Base-by-base conservation (phyloP, 2,113 vertebrate genomes). In the Cephalopholis sonnerati region DNA sequence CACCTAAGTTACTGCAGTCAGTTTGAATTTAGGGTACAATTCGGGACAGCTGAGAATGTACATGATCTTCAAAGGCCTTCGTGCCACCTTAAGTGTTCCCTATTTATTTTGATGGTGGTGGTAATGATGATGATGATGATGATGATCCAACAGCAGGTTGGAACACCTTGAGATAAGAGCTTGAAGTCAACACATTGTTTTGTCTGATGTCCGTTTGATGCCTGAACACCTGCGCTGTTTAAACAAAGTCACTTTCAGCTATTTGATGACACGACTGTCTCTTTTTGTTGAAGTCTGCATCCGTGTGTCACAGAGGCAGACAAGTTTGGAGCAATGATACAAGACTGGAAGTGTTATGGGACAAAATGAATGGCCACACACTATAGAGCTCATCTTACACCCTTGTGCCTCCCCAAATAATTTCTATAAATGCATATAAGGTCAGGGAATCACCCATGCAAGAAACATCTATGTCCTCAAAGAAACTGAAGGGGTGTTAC, bases 71-170 rank as follows among this genome's bases (percentile, higher is more conserved):
- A 70, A 72, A 74, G 62, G 66, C 55, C 46, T 70, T 90, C 18
- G 5, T 6, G 48, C 54, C 44, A 55, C 46, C 13, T 72, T 36
- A 54, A 57, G 3, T 50, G 71, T 62, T 50, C 39, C 62, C 57
- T 66, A 27, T 93, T 93, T 93, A 90, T 84, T 87, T 91, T 93
- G 39, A 50, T 27, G 20, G 22, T 63, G 32, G 20, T 36, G 20
- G 39, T 44, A 24, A 24, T 46, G 41, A 48, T 44, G 41, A 59
- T 18, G 96, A 96, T 96, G 93, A 95, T 96, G 96, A 95, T 94
- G 96, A 95, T 94, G 32, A 51, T 29, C 1, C 0, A 64, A 44
- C 44, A 44, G 57, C 50, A 46, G 70, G 44, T 29, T 39, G 59
- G 17, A 54, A 69, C 39, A 41, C 65, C 76, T 71, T 48, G 20